Conservation (phyloP, 2,113 vertebrate species). For the Dipodomys ordii region DNA sequence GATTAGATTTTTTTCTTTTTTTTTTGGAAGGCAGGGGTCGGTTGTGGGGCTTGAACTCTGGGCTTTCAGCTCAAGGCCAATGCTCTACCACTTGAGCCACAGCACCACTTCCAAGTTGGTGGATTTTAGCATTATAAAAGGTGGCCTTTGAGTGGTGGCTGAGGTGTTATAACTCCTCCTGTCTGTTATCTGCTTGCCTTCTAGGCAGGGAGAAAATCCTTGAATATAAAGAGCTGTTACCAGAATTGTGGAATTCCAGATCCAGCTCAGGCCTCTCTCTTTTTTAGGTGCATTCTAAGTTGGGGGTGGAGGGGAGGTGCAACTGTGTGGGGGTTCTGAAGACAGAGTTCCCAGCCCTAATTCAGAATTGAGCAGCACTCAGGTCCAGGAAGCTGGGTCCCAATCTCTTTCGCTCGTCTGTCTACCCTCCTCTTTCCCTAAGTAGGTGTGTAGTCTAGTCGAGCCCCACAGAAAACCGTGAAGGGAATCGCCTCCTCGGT, state of each 20-base stretch:
- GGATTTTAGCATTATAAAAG: slow-evolving; percentile 14
- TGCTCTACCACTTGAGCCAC: too few relatives aligned
- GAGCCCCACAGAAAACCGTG: neutral
- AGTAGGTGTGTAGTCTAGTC: neutral
- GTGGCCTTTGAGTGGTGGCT: neutral
- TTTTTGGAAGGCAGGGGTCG: too few relatives aligned
- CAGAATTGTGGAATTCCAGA: neutral
- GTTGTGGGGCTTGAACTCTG: too few relatives aligned
- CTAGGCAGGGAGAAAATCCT: neutral
- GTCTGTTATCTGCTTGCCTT: neutral
- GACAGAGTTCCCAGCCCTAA: neutral
- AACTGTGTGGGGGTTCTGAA: neutral
- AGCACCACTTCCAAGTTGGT: too few relatives aligned
- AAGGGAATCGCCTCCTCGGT: neutral
- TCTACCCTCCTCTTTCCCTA: neutral
- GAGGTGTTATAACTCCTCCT: neutral
- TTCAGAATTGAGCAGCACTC: neutral
- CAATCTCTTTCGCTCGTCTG: neutral
- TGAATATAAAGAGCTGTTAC: neutral
- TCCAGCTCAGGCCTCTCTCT: neutral
- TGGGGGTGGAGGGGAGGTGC: neutral
- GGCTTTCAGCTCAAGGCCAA: too few relatives aligned
- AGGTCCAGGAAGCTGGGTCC: neutral
- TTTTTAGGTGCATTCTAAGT: neutral
- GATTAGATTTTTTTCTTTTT: too few relatives aligned